These are phyloP conservation scores for Ranitomeya imitator DNA, from an alignment of 2,113 vertebrate species.

Conservation along the genomic window DNA sequence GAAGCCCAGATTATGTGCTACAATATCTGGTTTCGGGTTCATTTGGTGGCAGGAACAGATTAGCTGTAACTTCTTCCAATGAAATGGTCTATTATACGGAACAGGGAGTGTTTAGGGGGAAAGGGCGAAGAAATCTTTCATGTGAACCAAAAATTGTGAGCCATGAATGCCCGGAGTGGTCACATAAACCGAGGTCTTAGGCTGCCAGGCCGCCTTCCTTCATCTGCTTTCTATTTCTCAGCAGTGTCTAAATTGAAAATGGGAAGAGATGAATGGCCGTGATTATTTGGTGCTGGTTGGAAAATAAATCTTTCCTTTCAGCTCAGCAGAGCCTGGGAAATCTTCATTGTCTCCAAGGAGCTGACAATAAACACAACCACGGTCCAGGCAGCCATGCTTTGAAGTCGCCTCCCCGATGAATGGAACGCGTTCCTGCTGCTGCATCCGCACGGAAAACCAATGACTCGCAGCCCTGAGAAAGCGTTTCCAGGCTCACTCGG, in stretches of 20 bases:
- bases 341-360: slow-evolving; percentile 54
- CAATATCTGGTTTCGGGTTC: slow-evolving; percentile 14
- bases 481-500: slow-evolving; percentile 18
- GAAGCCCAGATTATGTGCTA: not conserved
- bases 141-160: slow-evolving; percentile 40
- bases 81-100: slow-evolving; percentile 42
- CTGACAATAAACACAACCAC: slow-evolving; percentile 50
- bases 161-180: slow-evolving; percentile 48
- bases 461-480: slow-evolving; percentile 32
- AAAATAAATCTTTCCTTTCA: slow-evolving; percentile 56
- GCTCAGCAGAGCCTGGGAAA: slow-evolving; percentile 54
- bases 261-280: slow-evolving; percentile 37
- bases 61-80: slow-evolving; percentile 39
- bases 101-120: slow-evolving; percentile 7
- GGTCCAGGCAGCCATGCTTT: slow-evolving; percentile 21
- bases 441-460: slow-evolving; percentile 18
- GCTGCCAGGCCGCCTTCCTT: slow-evolving; percentile 41
- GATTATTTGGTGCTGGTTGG: slow-evolving; percentile 53
- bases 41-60: slow-evolving; percentile 45
- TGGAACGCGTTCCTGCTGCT: slow-evolving; percentile 17
- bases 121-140: slow-evolving; percentile 33
- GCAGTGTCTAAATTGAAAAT: slow-evolving; percentile 50
- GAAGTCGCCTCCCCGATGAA: slow-evolving; percentile 38
- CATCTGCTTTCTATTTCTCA: slow-evolving; percentile 56
- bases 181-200: slow-evolving; percentile 43